phyloP scores from a whole-genome alignment of 2,113 vertebrate genomes.

The Pagrus major region DNA sequence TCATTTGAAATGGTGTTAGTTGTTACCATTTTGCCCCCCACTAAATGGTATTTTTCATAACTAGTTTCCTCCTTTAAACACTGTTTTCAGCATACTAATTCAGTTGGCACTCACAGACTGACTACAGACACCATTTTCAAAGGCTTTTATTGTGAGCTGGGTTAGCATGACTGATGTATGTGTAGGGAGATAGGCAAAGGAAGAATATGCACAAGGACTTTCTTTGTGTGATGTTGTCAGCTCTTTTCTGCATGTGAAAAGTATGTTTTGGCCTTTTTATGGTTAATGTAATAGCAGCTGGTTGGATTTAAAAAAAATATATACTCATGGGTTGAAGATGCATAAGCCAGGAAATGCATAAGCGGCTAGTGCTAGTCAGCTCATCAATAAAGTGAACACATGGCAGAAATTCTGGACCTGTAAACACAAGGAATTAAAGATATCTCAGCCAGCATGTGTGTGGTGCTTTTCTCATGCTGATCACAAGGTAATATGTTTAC shows the following conservation, averaged over 20 bases:
- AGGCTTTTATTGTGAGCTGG: background rate
- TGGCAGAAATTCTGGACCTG: conserved; percentile 27
- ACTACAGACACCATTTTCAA: background rate
- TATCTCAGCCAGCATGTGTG: conserved; percentile 29
- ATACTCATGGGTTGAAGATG: background rate
- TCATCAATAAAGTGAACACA: conserved; percentile 29
- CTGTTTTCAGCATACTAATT: background rate
- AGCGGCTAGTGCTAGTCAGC: background rate
- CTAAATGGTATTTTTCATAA: background rate
- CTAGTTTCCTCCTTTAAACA: background rate
- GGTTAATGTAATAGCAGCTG: background rate
- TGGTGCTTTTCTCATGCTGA: conserved; percentile 29
- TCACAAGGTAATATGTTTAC: conserved; percentile 51
- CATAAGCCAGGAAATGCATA: background rate
- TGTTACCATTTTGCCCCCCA: background rate
- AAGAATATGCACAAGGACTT: background rate
- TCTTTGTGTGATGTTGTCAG: background rate
- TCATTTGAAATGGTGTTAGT: conserved; percentile 3
- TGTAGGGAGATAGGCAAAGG: background rate
- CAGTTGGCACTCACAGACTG: background rate
- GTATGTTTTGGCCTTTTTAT: background rate
- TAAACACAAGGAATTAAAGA: conserved; percentile 39
- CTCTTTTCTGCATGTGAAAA: background rate
- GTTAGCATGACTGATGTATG: background rate
- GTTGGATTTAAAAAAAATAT: background rate